phyloP scores from a whole-genome alignment of 2,888 invertebrate genomes.

The Ctenicera cuprea region DNA sequence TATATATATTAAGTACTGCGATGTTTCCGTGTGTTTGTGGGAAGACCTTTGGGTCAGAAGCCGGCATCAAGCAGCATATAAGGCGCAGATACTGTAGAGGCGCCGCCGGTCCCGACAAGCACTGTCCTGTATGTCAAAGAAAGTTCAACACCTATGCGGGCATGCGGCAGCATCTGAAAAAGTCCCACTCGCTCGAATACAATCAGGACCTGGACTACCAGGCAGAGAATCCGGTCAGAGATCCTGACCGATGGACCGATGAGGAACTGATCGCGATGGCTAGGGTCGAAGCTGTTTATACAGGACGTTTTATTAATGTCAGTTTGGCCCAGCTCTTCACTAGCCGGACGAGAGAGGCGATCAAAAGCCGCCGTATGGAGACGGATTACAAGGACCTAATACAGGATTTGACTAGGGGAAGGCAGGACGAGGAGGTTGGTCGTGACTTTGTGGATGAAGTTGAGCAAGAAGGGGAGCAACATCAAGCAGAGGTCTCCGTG shows the following conservation, averaged over 20 bases:
- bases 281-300: conserved; percentile 1
- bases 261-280: conserved; percentile 29
- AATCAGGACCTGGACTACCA: too few species aligned
- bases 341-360: neutral
- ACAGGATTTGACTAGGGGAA: neutral
- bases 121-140: too few species aligned
- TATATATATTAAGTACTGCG: too few species aligned
- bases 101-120: too few species aligned
- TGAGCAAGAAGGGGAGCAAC: too few species aligned
- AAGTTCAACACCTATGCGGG: too few species aligned
- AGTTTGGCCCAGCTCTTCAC: neutral
- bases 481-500: too few species aligned
- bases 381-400: neutral
- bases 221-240: neutral
- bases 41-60: too few species aligned
- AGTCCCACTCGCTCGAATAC: neutral
- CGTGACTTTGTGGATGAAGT: neutral
- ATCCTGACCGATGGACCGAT: conserved; percentile 10
- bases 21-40: neutral
- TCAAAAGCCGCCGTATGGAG: conserved; percentile 4
- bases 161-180: too few species aligned
- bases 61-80: too few species aligned
- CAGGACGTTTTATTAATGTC: conserved; percentile 10
- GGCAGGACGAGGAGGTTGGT: neutral
- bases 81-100: too few species aligned